phyloP scores from a whole-genome alignment of 2,113 vertebrate genomes.

The Lophius piscatorius region DNA sequence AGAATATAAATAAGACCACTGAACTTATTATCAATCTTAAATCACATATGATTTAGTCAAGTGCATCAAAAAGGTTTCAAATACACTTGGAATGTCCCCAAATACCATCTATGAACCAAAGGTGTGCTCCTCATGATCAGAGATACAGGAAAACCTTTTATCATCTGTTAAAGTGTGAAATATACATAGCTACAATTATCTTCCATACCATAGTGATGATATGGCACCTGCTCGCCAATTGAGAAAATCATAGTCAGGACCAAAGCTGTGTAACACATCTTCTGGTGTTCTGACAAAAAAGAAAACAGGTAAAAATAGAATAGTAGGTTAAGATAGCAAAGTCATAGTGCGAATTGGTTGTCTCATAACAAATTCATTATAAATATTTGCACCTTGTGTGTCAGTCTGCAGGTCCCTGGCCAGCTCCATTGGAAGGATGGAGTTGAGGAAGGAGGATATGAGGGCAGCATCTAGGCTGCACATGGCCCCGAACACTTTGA shows the following conservation, averaged over 20 bases:
- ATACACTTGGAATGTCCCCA: too few species aligned
- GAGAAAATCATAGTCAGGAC: slow-evolving; percentile 97
- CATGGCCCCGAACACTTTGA: slow-evolving; percentile 99
- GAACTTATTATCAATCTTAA: too few species aligned
- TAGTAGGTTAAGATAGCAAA: neutral
- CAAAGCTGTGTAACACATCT: slow-evolving; percentile 96
- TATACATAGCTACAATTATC: too few species aligned
- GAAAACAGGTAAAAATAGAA: neutral
- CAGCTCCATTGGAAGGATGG: slow-evolving; percentile 96
- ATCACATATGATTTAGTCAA: too few species aligned
- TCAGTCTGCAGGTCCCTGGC: slow-evolving; percentile 94
- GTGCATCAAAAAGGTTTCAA: too few species aligned
- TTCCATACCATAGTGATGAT: slow-evolving; percentile 94
- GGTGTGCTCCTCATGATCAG: too few species aligned
- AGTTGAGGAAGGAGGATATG: slow-evolving; percentile 94
- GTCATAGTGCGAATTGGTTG: neutral
- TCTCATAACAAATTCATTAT: too few species aligned
- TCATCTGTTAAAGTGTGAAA: too few species aligned
- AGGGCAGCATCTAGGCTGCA: slow-evolving; percentile 90
- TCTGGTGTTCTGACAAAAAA: slow-evolving; percentile 89
- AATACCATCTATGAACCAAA: too few species aligned
- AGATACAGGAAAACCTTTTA: too few species aligned
- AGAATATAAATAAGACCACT: too few species aligned
- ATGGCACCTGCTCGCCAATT: slow-evolving; percentile 96
- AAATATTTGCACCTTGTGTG: slow-evolving; percentile 84